phyloP scores from a whole-genome alignment of 2,113 vertebrate species.

The Onychostruthus taczanowskii region DNA sequence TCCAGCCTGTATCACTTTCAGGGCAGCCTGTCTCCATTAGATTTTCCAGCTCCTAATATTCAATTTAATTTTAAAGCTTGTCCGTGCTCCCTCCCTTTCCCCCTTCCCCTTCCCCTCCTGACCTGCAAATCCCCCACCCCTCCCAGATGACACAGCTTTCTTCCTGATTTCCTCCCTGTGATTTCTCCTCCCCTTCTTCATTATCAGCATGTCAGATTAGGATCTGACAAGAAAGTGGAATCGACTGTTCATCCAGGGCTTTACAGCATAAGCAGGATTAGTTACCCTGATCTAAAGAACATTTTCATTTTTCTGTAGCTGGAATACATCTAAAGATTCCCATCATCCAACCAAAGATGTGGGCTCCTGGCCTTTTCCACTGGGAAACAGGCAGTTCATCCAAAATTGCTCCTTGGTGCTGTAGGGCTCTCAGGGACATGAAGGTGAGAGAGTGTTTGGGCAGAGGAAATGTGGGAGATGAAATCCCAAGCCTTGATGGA shows the following conservation, averaged over 20 bases:
- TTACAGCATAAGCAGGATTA: conserved; percentile 66
- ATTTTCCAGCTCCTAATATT: conserved; percentile 63
- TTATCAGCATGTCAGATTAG: conserved; percentile 71
- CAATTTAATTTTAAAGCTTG: conserved; percentile 61
- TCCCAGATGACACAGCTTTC: not conserved
- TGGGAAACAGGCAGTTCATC: not conserved
- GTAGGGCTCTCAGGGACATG: not conserved
- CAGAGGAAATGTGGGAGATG: not conserved
- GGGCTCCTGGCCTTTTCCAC: not conserved
- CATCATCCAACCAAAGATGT: not conserved
- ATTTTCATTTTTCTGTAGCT: conserved; percentile 59
- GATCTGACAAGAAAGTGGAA: conserved; percentile 64
- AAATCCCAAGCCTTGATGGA: not conserved
- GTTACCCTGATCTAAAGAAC: conserved; percentile 56
- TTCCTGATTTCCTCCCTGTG: not conserved
- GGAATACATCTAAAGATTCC: conserved; percentile 7
- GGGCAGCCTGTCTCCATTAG: conserved; percentile 24
- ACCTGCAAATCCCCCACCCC: not conserved
- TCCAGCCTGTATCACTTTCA: not conserved
- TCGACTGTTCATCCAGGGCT: conserved; percentile 23
- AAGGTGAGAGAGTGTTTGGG: not conserved
- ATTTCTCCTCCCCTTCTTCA: conserved; percentile 46
- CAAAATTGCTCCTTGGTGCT: not conserved
- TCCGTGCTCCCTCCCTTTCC: not conserved
- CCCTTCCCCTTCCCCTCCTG: not conserved